Evolutionary conservation across 1,140 invertebrate species (phyloP), one percentile per base, ranked within the genome.

Genomic region (Lerema accius): DNA sequence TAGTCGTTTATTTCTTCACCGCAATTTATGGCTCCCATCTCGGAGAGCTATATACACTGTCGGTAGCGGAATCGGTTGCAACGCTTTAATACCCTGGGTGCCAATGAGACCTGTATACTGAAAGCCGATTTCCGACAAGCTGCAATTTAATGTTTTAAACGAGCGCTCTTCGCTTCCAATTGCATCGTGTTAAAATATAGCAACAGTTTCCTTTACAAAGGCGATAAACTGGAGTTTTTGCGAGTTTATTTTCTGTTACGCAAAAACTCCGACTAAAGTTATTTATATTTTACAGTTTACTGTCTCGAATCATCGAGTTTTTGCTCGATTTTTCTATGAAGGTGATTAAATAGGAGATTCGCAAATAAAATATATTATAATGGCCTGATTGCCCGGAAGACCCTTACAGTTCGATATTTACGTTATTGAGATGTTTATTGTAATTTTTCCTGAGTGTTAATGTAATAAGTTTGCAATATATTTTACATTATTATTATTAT

Each of bases 31-130:
- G 10, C 13, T 37, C 15, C 6, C n/a, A 39, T 39, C 32, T 28
- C 32, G 14, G n/a, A 13, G 28, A 32, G 9, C 28, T 9, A 32
- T 5, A 39, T 32, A 53, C 3, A 40, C n/a, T 40, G 35, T 40
- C 16, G 35, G 37, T 49, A 35, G 4, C 28, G 0, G 46, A 11
- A 37, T 51, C 9, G 4, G 32, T 53, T 53, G 49, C 49, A 53
- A 53, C 49, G 49, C 35, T 53, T 53, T 40, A 53, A 39, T 40
- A 16, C 49, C 49, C 35, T 13, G n/a, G 11, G 35, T 23, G 49
- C 35, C 35, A 40, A 53, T 39, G 35, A 53, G 17, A 40, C 16
- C 48, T 40, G 35, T 19, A 15, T 6, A 39, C 9, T 51, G 10
- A 51, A 19, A n/a, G 5, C 14, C 0, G 35, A 39, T 51, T 51